A percentile compares a stretch with the other conserved stretches of the same genome.
Evolutionary conservation across 2,888 invertebrate species (phyloP).

Genomic region (Oscheius sp.): DNA sequence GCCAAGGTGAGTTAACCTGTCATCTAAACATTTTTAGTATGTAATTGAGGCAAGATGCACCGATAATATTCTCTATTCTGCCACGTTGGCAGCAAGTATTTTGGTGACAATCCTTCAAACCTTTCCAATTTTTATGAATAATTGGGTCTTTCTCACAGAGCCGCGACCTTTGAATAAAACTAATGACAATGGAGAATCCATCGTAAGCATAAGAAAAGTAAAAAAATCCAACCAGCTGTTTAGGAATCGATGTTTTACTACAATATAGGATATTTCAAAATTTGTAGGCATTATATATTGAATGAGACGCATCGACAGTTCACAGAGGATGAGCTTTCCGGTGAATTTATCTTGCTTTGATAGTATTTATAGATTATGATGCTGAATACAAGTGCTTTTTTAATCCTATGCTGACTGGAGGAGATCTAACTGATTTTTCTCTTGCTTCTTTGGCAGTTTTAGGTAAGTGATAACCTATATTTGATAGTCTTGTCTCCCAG

Average conservation of each 20-base stretch:
- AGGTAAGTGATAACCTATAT: too few relatives aligned
- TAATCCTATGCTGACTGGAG: constrained; percentile 62
- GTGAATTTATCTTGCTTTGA: constrained; percentile 21
- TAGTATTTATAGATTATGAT: constrained; percentile 40
- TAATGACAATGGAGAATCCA: constrained; percentile 63
- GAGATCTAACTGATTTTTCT: constrained; percentile 64
- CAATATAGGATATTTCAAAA: constrained; percentile 67
- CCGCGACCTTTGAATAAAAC: constrained; percentile 66
- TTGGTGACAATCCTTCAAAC: constrained; percentile 52
- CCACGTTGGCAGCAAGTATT: constrained; percentile 45
- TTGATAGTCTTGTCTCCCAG: too few relatives aligned
- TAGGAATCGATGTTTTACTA: constrained; percentile 64
- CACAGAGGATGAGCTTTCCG: constrained; percentile 49
- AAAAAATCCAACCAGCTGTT: constrained; percentile 4
- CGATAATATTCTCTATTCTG: constrained; percentile 54
- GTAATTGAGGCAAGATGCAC: constrained; percentile 57
- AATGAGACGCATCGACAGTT: constrained; percentile 48
- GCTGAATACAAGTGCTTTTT: constrained; percentile 56
- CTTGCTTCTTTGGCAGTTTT: constrained; percentile 63
- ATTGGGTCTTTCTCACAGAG: constrained; percentile 67
- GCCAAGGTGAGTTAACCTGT: constrained; percentile 24
- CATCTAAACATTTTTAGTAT: constrained; percentile 8
- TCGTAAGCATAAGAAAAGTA: constrained; percentile 42
- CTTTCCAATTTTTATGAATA: constrained; percentile 56
- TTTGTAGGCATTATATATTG: constrained; percentile 59